Evolutionary conservation across 2,888 invertebrate genomes (phyloP), one percentile per base, ranked within the genome.

Genomic region (Cephus sareptanus): DNA sequence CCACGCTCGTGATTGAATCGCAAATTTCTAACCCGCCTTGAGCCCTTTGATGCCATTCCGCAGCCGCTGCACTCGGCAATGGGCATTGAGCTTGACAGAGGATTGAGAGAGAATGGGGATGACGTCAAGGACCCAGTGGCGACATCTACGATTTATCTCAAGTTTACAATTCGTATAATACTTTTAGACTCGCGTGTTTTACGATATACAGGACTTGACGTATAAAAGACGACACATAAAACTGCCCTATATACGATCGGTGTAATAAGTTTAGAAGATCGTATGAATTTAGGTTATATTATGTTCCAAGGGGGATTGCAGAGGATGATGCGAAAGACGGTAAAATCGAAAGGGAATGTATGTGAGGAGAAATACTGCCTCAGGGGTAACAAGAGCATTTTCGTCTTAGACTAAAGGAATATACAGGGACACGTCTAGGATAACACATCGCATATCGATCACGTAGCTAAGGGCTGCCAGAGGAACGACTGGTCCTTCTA

Each of bases 381-480:
- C 9, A 9, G 56, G 56, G 56, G 56, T 56, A 56, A 23, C 56
- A 56, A 23, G 56, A 56, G 9, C 23, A 56, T 56, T 56, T 56
- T 23, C 56, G 56, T 56, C 56, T 56, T 56, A 15, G 23, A 23
- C 56, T 23, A 56, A 56, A 56, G 56, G 56, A 56, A 56, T 56
- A 56, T 56, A 56, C 56, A 56, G 56, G 9, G 56, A 56, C 56
- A 23, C 31, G 71, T 71, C 71, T 11, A 23, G 15, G 75, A 69
- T 71, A 77, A 40, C 75, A 75, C 37, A 75, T 75, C 77, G 77
- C 75, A 75, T 74, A n/a, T 77, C 77, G 77, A 77, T 77, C 77
- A 77, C 77, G 77, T 77, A 74, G 74, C 74, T 34, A 71, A 71
- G 71, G 71, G 71, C 68, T 74, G 69, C 56, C 70, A 37, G 74